Base-by-base conservation (phyloP, 2,888 invertebrate genomes). In the Mimachlamys varia region DNA sequence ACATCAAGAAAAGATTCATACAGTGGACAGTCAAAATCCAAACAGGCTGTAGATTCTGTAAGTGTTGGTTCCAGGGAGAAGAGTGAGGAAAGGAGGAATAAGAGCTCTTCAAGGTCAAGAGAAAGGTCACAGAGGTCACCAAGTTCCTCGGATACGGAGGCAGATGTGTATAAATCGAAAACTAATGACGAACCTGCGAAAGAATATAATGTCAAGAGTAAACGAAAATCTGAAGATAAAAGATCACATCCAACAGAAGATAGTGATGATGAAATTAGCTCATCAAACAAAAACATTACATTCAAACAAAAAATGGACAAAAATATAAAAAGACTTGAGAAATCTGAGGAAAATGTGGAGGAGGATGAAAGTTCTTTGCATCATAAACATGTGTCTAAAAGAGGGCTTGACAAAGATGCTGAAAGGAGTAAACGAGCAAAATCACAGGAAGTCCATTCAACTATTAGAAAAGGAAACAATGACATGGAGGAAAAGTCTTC, bases 1-100 rank as follows among this genome's bases (percentile, higher is more conserved):
- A 89, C n/a, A 50, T 89, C 89, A 76, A 76, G n/a, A 44, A 89
- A 76, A 33, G 76, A 76, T 76, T 27, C 76, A 76, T 76, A 33
- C 62, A 37, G 62, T 38, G 38, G 15, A 58, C 37, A 89, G 19
- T 13, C 33, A 38, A 89, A 53, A 53, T 27, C 13, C 87, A 76
- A 17, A 44, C 27, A 89, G 27, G 19, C 44, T 55, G 58, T 44
- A 27, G 76, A 76, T 33, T 76, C 58, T 58, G 58, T 76, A 19
- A 12, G 49, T 27, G 33, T 15, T 49, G 53, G 53, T 17, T 89
- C 87, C 33, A 33, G 13, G 49, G 89, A 89, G 2, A 89, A 62
- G 49, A 38, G 15, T 44, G 89, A 49, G 49, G 76, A 55, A 10
- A 62, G 33, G 22, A 89, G 76, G 27, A 89, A 37, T 4, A 89